phyloP scores from a whole-genome alignment of 2,113 vertebrate species.

The Ammospiza caudacuta region DNA sequence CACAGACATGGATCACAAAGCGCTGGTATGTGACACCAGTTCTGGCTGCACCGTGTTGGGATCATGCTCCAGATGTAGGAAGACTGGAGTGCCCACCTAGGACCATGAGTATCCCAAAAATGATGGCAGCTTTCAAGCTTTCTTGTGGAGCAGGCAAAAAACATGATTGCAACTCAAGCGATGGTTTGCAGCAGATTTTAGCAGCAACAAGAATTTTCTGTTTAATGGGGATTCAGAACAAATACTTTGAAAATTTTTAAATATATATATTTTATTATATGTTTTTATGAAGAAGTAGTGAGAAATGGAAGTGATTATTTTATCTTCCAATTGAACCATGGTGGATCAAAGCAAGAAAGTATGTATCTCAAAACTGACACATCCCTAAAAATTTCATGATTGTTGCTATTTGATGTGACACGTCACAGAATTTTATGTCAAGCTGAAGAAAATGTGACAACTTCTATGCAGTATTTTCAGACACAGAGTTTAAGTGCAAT shows the following conservation, averaged over 20 bases:
- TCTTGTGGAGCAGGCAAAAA: not conserved
- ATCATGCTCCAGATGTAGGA: rapidly evolving
- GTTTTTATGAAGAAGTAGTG: slow-evolving; percentile 27
- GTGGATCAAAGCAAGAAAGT: slow-evolving; percentile 47
- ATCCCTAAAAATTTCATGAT: slow-evolving; percentile 39
- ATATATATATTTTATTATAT: slow-evolving; percentile 27
- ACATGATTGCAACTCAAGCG: not conserved
- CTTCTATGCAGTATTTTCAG: not conserved
- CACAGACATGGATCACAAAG: rapidly evolving
- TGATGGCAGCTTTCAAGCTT: not conserved
- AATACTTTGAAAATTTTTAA: not conserved
- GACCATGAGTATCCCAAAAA: not conserved
- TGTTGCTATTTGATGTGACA: slow-evolving; percentile 45
- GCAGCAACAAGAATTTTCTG: not conserved
- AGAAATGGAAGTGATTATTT: slow-evolving; percentile 62
- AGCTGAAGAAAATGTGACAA: slow-evolving; percentile 32
- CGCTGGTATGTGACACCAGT: too few species aligned
- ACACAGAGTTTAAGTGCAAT: not conserved
- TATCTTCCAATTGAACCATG: not conserved
- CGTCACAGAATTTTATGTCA: slow-evolving; percentile 16
- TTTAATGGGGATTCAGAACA: slow-evolving; percentile 16
- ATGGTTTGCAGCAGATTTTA: not conserved
- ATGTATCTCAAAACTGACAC: slow-evolving; percentile 30
- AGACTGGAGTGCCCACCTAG: not conserved
- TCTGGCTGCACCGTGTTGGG: not conserved